Evolutionary conservation across 2,797 vertebrate genomes (phyloP).

Genomic region (Enteromius viviparus): DNA sequence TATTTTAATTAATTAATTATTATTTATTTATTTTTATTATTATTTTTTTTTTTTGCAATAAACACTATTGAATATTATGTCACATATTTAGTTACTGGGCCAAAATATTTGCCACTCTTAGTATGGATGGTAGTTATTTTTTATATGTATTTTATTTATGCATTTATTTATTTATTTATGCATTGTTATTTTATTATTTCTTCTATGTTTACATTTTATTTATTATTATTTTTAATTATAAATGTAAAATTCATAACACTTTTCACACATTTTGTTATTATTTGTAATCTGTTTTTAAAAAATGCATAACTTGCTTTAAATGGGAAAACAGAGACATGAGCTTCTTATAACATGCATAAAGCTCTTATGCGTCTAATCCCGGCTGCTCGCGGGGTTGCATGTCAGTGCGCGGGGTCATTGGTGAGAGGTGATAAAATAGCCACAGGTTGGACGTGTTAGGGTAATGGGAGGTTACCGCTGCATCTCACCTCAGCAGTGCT

Average conservation of each 20-base stretch:
- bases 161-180: not conserved
- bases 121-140: too few relatives aligned
- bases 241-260: not conserved
- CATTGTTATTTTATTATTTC: not conserved
- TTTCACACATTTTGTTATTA: not conserved
- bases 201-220: not conserved
- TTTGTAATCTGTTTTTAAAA: not conserved
- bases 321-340: conserved; percentile 69
- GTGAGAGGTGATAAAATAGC: conserved; percentile 75
- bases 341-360: conserved; percentile 75
- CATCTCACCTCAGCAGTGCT: conserved; percentile 71
- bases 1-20: too few relatives aligned
- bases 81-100: too few relatives aligned
- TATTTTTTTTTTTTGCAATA: too few relatives aligned
- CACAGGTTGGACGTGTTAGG: conserved; percentile 42
- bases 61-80: too few relatives aligned
- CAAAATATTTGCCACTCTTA: not conserved
- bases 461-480: conserved; percentile 61
- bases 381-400: conserved; percentile 75
- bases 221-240: not conserved
- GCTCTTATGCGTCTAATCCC: conserved; percentile 76
- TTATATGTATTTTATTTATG: too few relatives aligned
- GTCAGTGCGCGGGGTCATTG: conserved; percentile 70
- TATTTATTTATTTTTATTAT: too few relatives aligned
- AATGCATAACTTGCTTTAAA: not conserved